Conservation (phyloP, 2,888 invertebrate species). For the Halocaridina rubra region DNA sequence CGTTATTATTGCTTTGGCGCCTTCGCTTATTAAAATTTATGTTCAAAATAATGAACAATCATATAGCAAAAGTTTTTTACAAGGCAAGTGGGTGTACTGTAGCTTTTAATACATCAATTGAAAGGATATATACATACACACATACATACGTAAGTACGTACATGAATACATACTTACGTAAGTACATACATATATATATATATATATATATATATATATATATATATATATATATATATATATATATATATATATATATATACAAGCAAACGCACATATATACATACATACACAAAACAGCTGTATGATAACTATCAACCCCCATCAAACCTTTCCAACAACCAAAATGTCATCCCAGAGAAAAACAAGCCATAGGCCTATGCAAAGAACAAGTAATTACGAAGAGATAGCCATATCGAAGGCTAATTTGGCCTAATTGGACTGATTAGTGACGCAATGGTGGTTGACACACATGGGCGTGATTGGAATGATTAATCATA, state of each 20-base stretch:
- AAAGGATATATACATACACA: background rate
- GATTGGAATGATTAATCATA: background rate
- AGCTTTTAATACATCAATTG: background rate
- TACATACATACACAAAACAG: background rate
- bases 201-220: background rate
- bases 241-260: background rate
- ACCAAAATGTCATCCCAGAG: too few relatives aligned
- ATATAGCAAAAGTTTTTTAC: too few relatives aligned
- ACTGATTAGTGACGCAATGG: background rate
- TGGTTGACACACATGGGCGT: background rate
- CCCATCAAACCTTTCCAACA: background rate
- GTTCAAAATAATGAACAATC: too few relatives aligned
- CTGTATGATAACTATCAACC: background rate
- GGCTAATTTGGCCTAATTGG: background rate
- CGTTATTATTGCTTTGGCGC: too few relatives aligned
- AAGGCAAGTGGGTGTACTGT: background rate
- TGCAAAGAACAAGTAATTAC: background rate
- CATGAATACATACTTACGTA: background rate
- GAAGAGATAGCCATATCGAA: background rate
- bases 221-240: background rate
- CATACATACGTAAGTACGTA: background rate
- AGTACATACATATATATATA: background rate
- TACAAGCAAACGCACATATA: background rate
- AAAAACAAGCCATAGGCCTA: background rate
- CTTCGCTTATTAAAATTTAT: too few relatives aligned